Percentiles rank a stretch among this genome's conserved stretches.
Evolutionary conservation across 2,113 vertebrate genomes (phyloP).

Genomic region (Sinocyclocheilus rhinocerous): DNA sequence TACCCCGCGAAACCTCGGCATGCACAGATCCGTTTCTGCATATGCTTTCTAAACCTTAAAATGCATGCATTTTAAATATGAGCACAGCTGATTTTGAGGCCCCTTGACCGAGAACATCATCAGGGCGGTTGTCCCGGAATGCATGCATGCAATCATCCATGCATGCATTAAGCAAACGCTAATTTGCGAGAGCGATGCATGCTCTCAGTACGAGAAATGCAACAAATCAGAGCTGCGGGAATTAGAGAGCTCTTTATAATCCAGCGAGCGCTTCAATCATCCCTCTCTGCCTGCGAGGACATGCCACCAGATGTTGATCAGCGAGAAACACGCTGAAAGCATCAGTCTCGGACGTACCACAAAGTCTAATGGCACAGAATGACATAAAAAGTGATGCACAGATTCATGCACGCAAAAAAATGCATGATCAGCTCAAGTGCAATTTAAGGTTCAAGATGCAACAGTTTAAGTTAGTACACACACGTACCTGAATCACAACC

Average conservation of each 20-base stretch:
- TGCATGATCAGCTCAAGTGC: not conserved
- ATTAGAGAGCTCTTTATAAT: constrained; percentile 28
- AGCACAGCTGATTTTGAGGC: not conserved
- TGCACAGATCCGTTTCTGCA: constrained; percentile 31
- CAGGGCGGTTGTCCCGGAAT: constrained; percentile 36
- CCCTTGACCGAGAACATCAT: constrained; percentile 4
- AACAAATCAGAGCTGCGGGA: not conserved
- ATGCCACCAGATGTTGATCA: constrained; percentile 14
- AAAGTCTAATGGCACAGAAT: not conserved
- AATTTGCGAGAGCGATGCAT: not conserved
- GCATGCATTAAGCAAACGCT: constrained; percentile 15
- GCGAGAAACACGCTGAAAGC: not conserved
- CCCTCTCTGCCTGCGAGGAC: not conserved
- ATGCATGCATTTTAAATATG: not conserved
- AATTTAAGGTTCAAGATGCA: not conserved
- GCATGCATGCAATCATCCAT: not conserved
- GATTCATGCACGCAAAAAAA: not conserved
- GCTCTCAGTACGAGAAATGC: not conserved
- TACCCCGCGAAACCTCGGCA: constrained; percentile 28
- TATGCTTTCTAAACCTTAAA: constrained; percentile 59
- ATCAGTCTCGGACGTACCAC: not conserved
- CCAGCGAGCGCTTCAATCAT: constrained; percentile 4
- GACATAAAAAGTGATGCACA: constrained; percentile 1
- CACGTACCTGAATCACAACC: not conserved
- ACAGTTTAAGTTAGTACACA: constrained; percentile 26